Base-by-base conservation (phyloP, 2,113 vertebrate genomes). In the Rhegmatorhina hoffmannsi region DNA sequence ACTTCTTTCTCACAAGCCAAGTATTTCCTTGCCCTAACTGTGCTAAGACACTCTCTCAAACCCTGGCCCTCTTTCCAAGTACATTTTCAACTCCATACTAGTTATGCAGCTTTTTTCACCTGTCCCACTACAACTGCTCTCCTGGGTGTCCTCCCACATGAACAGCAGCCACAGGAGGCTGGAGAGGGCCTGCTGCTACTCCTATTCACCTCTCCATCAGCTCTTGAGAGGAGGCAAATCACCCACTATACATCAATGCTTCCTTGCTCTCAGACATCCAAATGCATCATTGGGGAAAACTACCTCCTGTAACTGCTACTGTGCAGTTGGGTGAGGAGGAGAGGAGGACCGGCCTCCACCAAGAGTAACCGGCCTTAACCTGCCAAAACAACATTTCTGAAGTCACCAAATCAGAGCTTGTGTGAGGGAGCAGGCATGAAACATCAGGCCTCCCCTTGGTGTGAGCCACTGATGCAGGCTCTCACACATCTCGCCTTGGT, bases 381-480 rank as follows among this genome's bases (percentile, higher is more conserved):
- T 70, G 34, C 19, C 33, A 29, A 74, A 89, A 59, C 16, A 83
- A 38, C 1, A 0, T n/a, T 55, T 24, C 43, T 28, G 10, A 43
- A 53, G 36, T 12, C 20, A 64, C 13, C 33, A 52, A 53, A 80
- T n/a, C 29, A 47, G 49, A 73, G 34, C 20, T 59, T 60, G 47
- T 14, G 17, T 40, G 19, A 23, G 11, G 60, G 17, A 83, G 13
- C 8, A 64, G 25, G 15, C 14, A n/a, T 19, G 21, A 52, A 81
- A 33, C 47, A 34, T 20, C n/a, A 63, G 34, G 23, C 3, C 8
- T 60, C 6, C 7, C 24, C 15, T 50, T 10, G 26, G 20, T 56
- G 44, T 18, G 31, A 94, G 31, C 26, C 0, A 0, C 26, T 49
- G 33, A 28, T 0, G 1, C 29, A 53, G 50, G 25, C 31, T 66